Conservation (phyloP, 2,113 vertebrate genomes). For the Hippocampus barbouri region DNA sequence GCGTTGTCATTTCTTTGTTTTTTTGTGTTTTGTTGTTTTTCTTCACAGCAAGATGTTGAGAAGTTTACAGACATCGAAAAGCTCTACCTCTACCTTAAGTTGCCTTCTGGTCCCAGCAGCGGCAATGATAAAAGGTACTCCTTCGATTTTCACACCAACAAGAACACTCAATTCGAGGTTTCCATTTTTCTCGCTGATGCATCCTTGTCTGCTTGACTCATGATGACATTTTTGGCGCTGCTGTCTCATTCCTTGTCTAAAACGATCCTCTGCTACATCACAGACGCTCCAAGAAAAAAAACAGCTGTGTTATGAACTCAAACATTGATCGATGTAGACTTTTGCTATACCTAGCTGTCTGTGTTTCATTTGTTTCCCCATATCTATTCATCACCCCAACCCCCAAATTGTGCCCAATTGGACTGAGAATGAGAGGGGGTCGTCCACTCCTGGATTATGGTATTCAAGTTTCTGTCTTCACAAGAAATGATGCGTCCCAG, state of each 20-base stretch:
- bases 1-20: too few species aligned
- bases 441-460: conserved; percentile 74
- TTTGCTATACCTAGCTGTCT: conserved; percentile 71
- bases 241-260: conserved; percentile 48
- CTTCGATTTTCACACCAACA: conserved; percentile 3
- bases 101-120: conserved; percentile 99
- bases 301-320: conserved; percentile 45
- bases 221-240: conserved; percentile 41
- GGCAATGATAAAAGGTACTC: conserved; percentile 94
- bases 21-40: conserved; percentile 41
- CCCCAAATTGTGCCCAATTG: conserved; percentile 71
- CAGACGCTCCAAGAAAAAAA: conserved; percentile 9
- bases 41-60: conserved; percentile 97
- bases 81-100: conserved; percentile 99
- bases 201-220: conserved; percentile 25
- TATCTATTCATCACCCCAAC: conserved; percentile 71
- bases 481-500: conserved; percentile 52
- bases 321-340: conserved; percentile 53
- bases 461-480: conserved; percentile 70
- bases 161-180: neutral
- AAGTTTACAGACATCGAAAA: conserved; percentile 99
- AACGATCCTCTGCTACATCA: conserved; percentile 21
- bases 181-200: conserved; percentile 12
- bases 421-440: conserved; percentile 75
- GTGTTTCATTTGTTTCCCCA: conserved; percentile 76